phyloP scores from a whole-genome alignment of 2,888 invertebrate species.

The Chalcis sispes region DNA sequence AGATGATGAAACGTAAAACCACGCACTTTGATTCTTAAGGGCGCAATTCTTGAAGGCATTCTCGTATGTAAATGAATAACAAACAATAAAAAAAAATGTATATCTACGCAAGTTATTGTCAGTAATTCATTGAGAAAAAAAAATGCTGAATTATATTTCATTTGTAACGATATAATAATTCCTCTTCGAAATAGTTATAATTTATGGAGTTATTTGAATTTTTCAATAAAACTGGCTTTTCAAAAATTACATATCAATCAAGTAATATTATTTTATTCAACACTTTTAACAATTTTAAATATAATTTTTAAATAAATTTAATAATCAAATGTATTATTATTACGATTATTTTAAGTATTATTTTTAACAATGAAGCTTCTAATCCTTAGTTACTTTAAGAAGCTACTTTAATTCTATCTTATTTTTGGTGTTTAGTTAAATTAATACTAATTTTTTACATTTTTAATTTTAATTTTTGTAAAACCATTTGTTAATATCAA shows the following conservation, averaged over 20 bases:
- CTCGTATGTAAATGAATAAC: conserved; percentile 74
- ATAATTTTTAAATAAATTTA: too few species aligned
- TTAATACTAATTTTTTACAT: too few species aligned
- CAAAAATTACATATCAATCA: conserved; percentile 41
- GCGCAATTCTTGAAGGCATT: conserved; percentile 71
- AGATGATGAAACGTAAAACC: conserved; percentile 18
- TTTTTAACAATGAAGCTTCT: too few species aligned
- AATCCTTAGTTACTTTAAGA: too few species aligned
- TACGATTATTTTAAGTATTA: too few species aligned
- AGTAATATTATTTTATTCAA: conserved; percentile 4
- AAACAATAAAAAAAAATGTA: conserved; percentile 70
- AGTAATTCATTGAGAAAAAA: conserved; percentile 54
- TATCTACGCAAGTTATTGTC: conserved; percentile 58
- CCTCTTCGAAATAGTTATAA: conserved; percentile 56
- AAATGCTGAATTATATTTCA: conserved; percentile 45
- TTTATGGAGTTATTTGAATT: conserved; percentile 58
- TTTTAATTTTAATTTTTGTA: too few species aligned
- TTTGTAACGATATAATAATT: conserved; percentile 54
- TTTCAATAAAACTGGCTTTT: conserved; percentile 58
- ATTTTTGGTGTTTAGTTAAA: too few species aligned
- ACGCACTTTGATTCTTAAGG: conserved; percentile 55
- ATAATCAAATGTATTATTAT: too few species aligned
- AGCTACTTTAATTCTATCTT: too few species aligned
- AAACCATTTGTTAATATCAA: too few species aligned
- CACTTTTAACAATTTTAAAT: too few species aligned